Evolutionary conservation across 2,888 invertebrate genomes (phyloP).

Genomic region (Nomada fabriciana): DNA sequence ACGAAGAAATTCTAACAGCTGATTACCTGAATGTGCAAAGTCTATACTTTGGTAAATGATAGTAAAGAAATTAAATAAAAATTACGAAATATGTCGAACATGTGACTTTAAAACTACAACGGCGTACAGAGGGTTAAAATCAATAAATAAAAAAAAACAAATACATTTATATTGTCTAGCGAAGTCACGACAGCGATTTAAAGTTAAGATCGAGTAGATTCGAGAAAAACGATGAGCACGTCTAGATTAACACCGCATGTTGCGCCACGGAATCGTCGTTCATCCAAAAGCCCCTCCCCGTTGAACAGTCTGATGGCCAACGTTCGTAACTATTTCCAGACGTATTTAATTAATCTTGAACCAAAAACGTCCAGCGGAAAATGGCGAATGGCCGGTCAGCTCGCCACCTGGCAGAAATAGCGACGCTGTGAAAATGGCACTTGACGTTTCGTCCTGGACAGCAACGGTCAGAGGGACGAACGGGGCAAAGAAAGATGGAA

Average conservation of each 20-base stretch:
- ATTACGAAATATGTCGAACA: too few species aligned
- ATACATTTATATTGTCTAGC: not conserved
- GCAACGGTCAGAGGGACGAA: constrained; percentile 20
- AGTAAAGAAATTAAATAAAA: too few species aligned
- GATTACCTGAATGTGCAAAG: too few species aligned
- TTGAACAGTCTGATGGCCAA: constrained; percentile 1
- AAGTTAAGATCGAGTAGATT: constrained; percentile 31
- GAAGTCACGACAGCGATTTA: constrained; percentile 56
- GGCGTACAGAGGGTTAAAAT: not conserved
- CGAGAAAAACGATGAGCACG: constrained; percentile 42
- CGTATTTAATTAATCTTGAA: constrained; percentile 82
- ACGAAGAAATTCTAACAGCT: too few species aligned
- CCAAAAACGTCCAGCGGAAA: constrained; percentile 79
- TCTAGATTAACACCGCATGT: constrained; percentile 72
- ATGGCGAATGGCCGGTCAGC: constrained; percentile 66
- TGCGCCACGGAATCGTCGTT: constrained; percentile 64
- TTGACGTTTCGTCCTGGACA: constrained; percentile 51
- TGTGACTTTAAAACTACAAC: too few species aligned
- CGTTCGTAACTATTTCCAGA: constrained; percentile 78
- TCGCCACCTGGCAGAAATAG: constrained; percentile 82
- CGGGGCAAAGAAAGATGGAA: constrained; percentile 18
- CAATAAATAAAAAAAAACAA: not conserved
- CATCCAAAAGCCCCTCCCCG: constrained; percentile 13
- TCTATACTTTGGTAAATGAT: too few species aligned
- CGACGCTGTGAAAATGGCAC: constrained; percentile 65